Evolutionary conservation across 2,113 vertebrate genomes (phyloP), one percentile per base, ranked within the genome.

Genomic region (Cisticola juncidis): DNA sequence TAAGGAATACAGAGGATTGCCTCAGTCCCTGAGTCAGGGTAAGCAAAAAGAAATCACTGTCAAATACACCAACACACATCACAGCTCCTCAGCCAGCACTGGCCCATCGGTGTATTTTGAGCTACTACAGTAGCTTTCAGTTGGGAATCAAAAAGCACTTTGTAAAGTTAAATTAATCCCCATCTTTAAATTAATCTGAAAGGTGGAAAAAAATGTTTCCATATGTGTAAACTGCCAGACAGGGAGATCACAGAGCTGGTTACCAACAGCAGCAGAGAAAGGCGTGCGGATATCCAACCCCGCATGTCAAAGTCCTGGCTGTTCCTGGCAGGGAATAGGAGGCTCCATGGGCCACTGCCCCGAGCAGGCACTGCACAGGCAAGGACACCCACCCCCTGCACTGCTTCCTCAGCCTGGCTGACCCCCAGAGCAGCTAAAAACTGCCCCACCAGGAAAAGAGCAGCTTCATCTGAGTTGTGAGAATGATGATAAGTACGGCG

Each of bases 121-220:
- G 94, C 53, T 92, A 56, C 80, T 38, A 86, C 56, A 84, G 86
- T 36, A 95, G 90, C 69, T 90, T 95, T 86, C 92, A 88, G 94
- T 14, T 65, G 56, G 80, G 80, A 92, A 88, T 95, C 90, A 90
- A 88, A 74, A 95, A 93, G 56, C 69, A 90, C 68, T 86, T 80
- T 81, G 92, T 92, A 48, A 88, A 85, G 65, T 70, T 78, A 88
- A 94, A 93, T 88, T 95, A 95, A 94, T 86, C 85, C 71, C 54
- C 69, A 35, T 62, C 65, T 56, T 65, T 35, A n/a, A 85, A 47
- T 65, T 85, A 65, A 40, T 88, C 42, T 57, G 61, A 74, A 86
- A 90, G 82, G 85, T 68, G 77, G 86, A 88, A 93, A 94, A 96
- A 96, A 96, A 44, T 6, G 45, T 81, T 92, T 94, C 91, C 88